These are phyloP conservation scores for Aulostomus chinensis DNA, from an alignment of 2,797 vertebrate species.

Conservation along the genomic window DNA sequence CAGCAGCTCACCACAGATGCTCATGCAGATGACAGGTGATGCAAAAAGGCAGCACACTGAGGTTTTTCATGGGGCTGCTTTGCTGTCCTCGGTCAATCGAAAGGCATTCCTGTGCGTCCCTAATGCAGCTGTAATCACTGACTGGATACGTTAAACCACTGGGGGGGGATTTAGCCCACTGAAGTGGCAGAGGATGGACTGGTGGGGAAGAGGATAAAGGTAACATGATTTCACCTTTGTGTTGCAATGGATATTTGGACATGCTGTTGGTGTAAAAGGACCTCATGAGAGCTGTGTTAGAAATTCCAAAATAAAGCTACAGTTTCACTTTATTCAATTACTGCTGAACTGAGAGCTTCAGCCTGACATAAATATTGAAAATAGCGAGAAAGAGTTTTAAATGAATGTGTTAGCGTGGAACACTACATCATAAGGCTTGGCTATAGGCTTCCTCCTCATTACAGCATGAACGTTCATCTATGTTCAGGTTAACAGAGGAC, in stretches of 20 bases:
- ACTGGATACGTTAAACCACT: slow-evolving; percentile 69
- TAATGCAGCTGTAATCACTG: slow-evolving; percentile 81
- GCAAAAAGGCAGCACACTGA: slow-evolving; percentile 61
- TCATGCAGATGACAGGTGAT: slow-evolving; percentile 72
- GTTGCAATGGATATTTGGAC: slow-evolving; percentile 43
- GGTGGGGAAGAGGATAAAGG: slow-evolving; percentile 61
- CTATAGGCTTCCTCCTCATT: too few relatives aligned
- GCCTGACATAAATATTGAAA: slow-evolving; percentile 29
- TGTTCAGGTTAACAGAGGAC: too few relatives aligned
- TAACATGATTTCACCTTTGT: slow-evolving; percentile 58
- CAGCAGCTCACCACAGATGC: slow-evolving; percentile 76
- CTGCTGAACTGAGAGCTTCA: slow-evolving; percentile 37
- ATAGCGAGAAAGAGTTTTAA: slow-evolving; percentile 10
- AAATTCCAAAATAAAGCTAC: slow-evolving; percentile 52
- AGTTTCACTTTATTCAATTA: slow-evolving; percentile 66
- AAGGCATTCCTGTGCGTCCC: slow-evolving; percentile 76
- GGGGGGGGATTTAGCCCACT: slow-evolving; percentile 48
- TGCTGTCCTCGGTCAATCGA: slow-evolving; percentile 74
- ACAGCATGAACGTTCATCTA: too few relatives aligned
- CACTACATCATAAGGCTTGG: too few relatives aligned
- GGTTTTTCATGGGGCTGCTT: slow-evolving; percentile 67
- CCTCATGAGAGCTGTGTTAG: slow-evolving; percentile 44
- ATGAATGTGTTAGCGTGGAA: too few relatives aligned
- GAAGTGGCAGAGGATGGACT: slow-evolving; percentile 76
- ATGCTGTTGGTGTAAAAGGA: slow-evolving; percentile 63